A percentile compares a stretch with the other conserved stretches of the same genome.
phyloP scores from a whole-genome alignment of 2,797 vertebrate species.

The Onychomys arenicola region DNA sequence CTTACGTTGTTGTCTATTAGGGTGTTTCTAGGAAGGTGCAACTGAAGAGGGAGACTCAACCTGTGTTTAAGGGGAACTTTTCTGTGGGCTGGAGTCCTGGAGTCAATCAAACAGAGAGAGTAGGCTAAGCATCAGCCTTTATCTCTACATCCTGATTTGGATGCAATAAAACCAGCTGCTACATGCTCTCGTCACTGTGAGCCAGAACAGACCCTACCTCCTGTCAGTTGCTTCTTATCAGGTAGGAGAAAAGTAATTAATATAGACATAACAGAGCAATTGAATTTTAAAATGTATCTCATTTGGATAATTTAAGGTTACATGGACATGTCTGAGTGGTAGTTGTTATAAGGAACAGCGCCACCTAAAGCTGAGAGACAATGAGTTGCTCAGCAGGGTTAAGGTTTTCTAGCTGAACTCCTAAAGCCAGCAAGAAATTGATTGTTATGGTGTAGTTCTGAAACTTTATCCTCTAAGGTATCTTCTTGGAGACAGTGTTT shows the following conservation, averaged over 20 bases:
- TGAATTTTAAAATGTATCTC: slow-evolving; percentile 23
- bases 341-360: background rate
- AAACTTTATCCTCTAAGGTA: background rate
- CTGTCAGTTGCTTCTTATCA: background rate
- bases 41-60: background rate
- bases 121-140: background rate
- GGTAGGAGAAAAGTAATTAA: background rate
- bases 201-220: background rate
- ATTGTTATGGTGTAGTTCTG: background rate
- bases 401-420: background rate
- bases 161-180: background rate
- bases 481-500: background rate
- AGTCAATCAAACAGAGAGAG: background rate
- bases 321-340: background rate
- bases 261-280: background rate
- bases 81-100: background rate
- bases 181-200: background rate
- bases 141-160: background rate
- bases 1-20: background rate
- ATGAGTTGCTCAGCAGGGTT: background rate
- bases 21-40: background rate
- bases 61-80: background rate
- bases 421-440: background rate
- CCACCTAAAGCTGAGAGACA: background rate
- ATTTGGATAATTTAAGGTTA: background rate